Evolutionary conservation across 2,113 vertebrate species (phyloP), one percentile per base, ranked within the genome.

Genomic region (Fukomys damarensis): DNA sequence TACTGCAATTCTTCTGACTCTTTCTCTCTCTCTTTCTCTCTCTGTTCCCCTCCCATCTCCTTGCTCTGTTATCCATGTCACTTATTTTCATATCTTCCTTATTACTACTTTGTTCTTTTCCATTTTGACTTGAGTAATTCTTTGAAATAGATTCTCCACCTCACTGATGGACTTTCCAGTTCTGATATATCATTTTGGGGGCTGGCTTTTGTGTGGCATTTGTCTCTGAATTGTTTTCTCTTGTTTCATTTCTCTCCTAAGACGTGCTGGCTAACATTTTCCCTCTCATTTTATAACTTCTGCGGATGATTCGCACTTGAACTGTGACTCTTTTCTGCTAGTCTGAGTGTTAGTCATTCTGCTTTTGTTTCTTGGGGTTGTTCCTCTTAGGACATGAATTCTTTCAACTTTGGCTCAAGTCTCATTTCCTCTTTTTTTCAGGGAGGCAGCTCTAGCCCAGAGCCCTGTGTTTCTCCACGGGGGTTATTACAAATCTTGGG

Each of bases 221-320:
- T 61, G 54, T 87, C 93, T 90, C 86, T 14, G 46, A 52, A 66
- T 93, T 88, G 77, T 65, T 80, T 96, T 43, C 56, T n/a, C 49
- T 70, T 82, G 59, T 91, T 70, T 90, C 28, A 22, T 65, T 58
- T 84, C 61, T 93, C 82, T 87, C 86, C 70, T 74, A 58, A 61
- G 22, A 88, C 10, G 38, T 26, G 46, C 46, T 2, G 8, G 61
- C 46, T 95, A 68, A 58, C 87, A 89, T 79, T 41, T 93, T 58
- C 92, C 43, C 86, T 87, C 76, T 65, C 13, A 1, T 38, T 58
- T 72, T 24, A 22, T 35, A 54, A 54, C 30, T 59, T 38, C 63
- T 38, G 4, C 1, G 3, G 46, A 54, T 83, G 59, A 66, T 65
- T 77, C 35, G 30, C 86, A 81, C 90, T 43, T 17, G 56, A 79